Evolutionary conservation across 30 jellyfish, hydroid and myxozoan species (phyloP), one percentile per base, ranked within the genome.

Genomic region (Phacellophora camtschatica): DNA sequence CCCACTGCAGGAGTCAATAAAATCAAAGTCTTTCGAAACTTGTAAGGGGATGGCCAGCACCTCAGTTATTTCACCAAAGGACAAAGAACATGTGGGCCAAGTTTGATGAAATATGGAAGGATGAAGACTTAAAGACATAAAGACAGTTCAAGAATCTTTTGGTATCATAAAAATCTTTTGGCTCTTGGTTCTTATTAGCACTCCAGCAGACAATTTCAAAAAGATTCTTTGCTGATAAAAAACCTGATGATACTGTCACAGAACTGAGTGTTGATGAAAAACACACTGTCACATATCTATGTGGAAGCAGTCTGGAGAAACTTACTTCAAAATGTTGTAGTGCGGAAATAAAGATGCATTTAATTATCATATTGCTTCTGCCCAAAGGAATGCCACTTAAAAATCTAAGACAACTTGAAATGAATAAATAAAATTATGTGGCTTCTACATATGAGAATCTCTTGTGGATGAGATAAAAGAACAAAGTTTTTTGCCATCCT

Each of bases 51-150:
- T 66, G 81, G 64, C 81, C 34, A 66, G 65, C 81, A 66, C 81
- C 65, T 66, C 81, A 66, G 65, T 32, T 66, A 66, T 66, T 66
- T 66, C 81, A 66, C 81, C 81, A 66, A 66, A 66, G 24, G 64
- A 64, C 81, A 66, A 66, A 41, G 81, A 66, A 34, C 81, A 70
- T 70, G 84, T 70, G 84, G 84, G 84, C 48, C 67, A 70, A 72
- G 13, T 53, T 31, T 37, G 56, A 49, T 53, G 86, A 51, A 72
- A 49, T 72, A 53, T 72, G 59, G 86, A 55, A 45, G 35, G 86
- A 72, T 53, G 86, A 55, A 72, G 86, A 58, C 84, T 49, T 70
- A n/a, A n/a, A n/a, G n/a, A n/a, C 84, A 45, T 54, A 6, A 54
- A 70, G 32, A 43, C 84, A 5, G 51, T 39, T 5, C 51, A 39